phyloP scores from a whole-genome alignment of 1,140 invertebrate species.

The Popillia japonica region DNA sequence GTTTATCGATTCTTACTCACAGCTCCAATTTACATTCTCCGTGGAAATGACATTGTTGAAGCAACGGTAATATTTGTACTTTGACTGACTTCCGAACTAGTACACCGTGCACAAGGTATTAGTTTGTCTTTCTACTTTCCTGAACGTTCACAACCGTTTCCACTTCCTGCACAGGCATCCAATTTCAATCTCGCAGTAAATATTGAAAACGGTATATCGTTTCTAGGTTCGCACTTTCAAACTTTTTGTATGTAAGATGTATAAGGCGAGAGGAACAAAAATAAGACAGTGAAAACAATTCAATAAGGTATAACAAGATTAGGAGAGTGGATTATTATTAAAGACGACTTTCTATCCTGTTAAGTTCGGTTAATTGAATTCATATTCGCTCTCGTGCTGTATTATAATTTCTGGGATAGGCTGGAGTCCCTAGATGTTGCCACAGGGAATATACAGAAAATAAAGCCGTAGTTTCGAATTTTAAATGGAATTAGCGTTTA shows the following conservation, averaged over 20 bases:
- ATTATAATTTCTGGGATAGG: too few relatives aligned
- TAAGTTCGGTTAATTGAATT: too few relatives aligned
- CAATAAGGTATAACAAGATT: too few relatives aligned
- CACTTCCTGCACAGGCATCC: background rate
- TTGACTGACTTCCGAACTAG: background rate
- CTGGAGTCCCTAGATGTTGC: too few relatives aligned
- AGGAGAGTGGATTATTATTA: too few relatives aligned
- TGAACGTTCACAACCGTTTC: background rate
- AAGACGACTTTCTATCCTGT: too few relatives aligned
- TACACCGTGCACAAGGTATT: background rate
- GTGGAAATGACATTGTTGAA: background rate
- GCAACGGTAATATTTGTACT: background rate
- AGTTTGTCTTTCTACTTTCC: background rate
- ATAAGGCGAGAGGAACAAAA: too few relatives aligned
- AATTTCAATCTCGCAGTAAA: background rate
- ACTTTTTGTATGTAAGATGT: too few relatives aligned
- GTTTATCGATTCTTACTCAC: background rate
- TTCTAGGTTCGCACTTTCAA: background rate
- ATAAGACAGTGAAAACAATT: too few relatives aligned
- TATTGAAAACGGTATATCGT: background rate
- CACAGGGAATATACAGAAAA: background rate
- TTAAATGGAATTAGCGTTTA: background rate
- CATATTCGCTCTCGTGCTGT: too few relatives aligned
- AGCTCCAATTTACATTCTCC: background rate
- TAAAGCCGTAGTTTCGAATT: background rate